Percentiles rank a stretch among this genome's conserved stretches.
These are phyloP conservation scores for Cheirogaleus major DNA, from an alignment of 2,797 vertebrate species.

Conservation along the genomic window DNA sequence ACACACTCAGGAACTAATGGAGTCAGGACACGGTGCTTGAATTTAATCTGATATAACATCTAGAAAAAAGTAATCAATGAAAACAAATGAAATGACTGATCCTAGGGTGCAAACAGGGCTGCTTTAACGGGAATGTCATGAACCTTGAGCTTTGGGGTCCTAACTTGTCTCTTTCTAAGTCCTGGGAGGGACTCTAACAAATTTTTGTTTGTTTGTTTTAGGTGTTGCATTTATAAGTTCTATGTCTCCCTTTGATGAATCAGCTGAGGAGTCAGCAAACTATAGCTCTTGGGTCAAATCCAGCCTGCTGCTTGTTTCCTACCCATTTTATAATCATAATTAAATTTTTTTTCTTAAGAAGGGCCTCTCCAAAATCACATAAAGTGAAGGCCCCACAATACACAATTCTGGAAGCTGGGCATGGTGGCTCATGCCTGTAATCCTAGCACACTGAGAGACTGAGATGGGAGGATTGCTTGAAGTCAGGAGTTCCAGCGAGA, in stretches of 20 bases:
- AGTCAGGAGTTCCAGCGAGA: too few species aligned
- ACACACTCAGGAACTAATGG: neutral
- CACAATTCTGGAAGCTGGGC: neutral
- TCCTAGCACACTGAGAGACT: too few species aligned
- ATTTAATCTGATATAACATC: neutral
- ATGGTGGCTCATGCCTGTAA: too few species aligned
- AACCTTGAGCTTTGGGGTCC: neutral
- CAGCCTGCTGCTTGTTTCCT: neutral
- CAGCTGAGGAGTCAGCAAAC: neutral
- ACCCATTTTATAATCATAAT: neutral
- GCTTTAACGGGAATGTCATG: accelerated
- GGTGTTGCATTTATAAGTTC: neutral
- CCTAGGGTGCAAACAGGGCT: neutral
- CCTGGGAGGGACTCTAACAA: neutral
- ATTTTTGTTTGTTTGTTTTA: neutral
- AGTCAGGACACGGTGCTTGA: neutral
- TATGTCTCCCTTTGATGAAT: neutral
- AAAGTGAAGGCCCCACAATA: neutral
- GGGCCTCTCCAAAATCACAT: neutral
- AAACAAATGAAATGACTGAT: neutral
- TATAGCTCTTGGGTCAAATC: neutral
- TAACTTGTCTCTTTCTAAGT: neutral
- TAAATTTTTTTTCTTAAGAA: neutral
- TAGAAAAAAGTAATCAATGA: neutral
- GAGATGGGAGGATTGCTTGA: too few species aligned